A percentile compares a stretch with the other conserved stretches of the same genome.
phyloP scores from a whole-genome alignment of 2,888 invertebrate genomes.

The Hydriomena furcata region DNA sequence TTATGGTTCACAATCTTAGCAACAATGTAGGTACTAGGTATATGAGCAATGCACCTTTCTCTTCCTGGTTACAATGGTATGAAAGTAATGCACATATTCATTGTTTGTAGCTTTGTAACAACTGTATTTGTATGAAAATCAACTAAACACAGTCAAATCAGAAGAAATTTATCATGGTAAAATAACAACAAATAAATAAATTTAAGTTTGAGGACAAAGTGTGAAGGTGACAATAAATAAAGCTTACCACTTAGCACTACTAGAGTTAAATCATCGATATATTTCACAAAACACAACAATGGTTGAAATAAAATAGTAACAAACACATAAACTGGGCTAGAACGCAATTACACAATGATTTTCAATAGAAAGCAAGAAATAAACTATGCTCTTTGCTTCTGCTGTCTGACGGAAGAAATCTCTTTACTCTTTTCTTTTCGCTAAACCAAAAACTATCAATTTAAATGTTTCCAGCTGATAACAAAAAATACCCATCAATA shows the following conservation, averaged over 20 bases:
- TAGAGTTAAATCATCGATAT: slow-evolving; percentile 50
- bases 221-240: slow-evolving; percentile 59
- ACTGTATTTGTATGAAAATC: too few species aligned
- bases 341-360: slow-evolving; percentile 41
- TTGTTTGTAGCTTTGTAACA: too few species aligned
- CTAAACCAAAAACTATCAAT: slow-evolving; percentile 27
- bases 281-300: slow-evolving; percentile 24
- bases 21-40: slow-evolving; percentile 38
- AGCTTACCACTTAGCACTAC: slow-evolving; percentile 51
- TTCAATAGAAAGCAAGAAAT: slow-evolving; percentile 16
- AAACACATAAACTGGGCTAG: slow-evolving; percentile 19
- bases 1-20: slow-evolving; percentile 51
- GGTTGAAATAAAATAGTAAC: slow-evolving; percentile 19
- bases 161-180: neutral
- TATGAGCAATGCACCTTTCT: slow-evolving; percentile 54
- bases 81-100: slow-evolving; percentile 11
- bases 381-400: neutral
- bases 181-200: slow-evolving; percentile 46
- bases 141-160: neutral
- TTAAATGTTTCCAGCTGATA: slow-evolving; percentile 24
- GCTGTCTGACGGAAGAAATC: slow-evolving; percentile 18
- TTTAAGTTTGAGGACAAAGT: slow-evolving; percentile 50
- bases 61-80: slow-evolving; percentile 44
- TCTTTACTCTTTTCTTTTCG: slow-evolving; percentile 16
- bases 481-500: neutral